Conservation (phyloP, 2,113 vertebrate species). For the Colistium nudipinnis region DNA sequence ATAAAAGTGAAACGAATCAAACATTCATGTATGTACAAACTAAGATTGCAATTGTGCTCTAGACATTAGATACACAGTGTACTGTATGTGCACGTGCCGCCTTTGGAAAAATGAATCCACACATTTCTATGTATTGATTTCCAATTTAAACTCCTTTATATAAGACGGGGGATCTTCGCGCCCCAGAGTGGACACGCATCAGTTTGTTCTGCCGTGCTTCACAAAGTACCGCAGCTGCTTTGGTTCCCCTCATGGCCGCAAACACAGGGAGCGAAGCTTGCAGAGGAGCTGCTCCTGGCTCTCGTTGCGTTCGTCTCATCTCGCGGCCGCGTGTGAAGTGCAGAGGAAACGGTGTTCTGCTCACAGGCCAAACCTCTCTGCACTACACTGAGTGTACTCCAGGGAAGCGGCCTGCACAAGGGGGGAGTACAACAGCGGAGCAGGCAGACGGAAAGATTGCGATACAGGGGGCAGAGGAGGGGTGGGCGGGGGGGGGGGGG, state of each 20-base stretch:
- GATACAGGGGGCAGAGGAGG: slow-evolving; percentile 19
- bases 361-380: slow-evolving; percentile 39
- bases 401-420: slow-evolving; percentile 58
- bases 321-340: slow-evolving; percentile 69
- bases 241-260: slow-evolving; percentile 42
- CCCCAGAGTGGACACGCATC: slow-evolving; percentile 8
- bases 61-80: neutral
- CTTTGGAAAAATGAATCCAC: no score
- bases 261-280: slow-evolving; percentile 34
- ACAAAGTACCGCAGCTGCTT: slow-evolving; percentile 38
- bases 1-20: neutral
- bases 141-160: no score
- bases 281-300: slow-evolving; percentile 59
- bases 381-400: slow-evolving; percentile 51
- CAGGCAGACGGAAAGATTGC: slow-evolving; percentile 10
- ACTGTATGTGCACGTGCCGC: no score
- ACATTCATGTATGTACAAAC: neutral
- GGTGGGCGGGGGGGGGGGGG: neutral
- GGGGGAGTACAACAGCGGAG: slow-evolving; percentile 23
- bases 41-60: neutral
- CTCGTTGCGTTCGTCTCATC: slow-evolving; percentile 69
- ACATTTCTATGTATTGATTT: no score
- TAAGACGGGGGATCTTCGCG: no score
- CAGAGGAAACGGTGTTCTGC: slow-evolving; percentile 71
- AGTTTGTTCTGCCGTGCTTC: slow-evolving; percentile 35